Percentiles rank a stretch among this genome's conserved stretches.
phyloP scores from a whole-genome alignment of 2,113 vertebrate genomes.

The Paradoxurus hermaphroditus region DNA sequence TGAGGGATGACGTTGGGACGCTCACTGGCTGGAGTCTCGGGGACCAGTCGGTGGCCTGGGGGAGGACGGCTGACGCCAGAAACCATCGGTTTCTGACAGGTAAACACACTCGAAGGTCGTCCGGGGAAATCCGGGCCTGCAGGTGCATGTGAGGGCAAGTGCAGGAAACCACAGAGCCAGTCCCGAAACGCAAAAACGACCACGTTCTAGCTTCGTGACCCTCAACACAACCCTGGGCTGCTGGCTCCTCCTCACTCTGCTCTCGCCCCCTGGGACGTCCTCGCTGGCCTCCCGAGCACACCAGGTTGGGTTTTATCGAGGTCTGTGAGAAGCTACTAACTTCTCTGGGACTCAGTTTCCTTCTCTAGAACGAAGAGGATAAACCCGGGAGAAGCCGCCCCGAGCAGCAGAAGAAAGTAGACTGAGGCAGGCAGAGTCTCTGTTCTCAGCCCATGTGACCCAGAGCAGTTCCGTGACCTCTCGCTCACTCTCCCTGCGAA shows the following conservation, averaged over 20 bases:
- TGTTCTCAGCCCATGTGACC: not conserved
- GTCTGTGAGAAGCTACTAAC: not conserved
- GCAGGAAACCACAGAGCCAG: not conserved
- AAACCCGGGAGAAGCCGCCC: not conserved
- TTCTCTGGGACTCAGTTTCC: not conserved
- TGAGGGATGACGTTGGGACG: not conserved
- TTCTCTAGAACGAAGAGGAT: not conserved
- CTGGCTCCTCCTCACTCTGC: fast-evolving
- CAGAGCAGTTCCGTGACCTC: not conserved
- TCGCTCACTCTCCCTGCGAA: not conserved
- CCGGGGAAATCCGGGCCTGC: not conserved
- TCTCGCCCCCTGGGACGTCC: not conserved
- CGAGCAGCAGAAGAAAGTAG: not conserved
- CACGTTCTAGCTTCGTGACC: not conserved
- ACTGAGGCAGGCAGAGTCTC: not conserved
- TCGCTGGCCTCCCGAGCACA: not conserved
- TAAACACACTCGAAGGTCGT: not conserved
- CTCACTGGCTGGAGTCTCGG: not conserved
- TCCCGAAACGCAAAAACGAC: not conserved
- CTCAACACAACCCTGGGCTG: not conserved
- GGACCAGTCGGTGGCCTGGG: not conserved
- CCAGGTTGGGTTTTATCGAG: not conserved
- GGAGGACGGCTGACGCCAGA: not conserved
- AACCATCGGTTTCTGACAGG: not conserved
- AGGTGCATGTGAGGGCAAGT: too few species aligned